Evolutionary conservation across 2,113 vertebrate genomes (phyloP).

Genomic region (Mirza zaza): DNA sequence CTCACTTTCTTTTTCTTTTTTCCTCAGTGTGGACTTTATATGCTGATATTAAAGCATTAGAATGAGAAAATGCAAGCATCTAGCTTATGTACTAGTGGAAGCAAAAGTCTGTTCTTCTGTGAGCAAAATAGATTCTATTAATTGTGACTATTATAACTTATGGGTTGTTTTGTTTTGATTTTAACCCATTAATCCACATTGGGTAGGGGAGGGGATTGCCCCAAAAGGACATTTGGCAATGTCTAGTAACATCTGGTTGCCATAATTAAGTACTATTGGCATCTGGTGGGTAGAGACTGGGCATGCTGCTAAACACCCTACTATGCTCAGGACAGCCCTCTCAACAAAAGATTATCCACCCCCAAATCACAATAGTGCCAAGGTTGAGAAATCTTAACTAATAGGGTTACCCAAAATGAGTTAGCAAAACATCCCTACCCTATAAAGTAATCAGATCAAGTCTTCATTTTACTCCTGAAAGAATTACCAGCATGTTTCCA

Average conservation of each 20-base stretch:
- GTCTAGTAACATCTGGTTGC: not conserved
- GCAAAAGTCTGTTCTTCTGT: not conserved
- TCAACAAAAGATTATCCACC: rapidly evolving
- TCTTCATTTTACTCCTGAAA: not conserved
- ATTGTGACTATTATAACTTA: not conserved
- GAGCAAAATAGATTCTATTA: not conserved
- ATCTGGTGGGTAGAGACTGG: no score
- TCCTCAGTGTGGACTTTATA: not conserved
- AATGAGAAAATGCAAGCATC: not conserved
- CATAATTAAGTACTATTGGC: rapidly evolving
- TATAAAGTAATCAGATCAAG: not conserved
- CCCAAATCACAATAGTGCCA: not conserved
- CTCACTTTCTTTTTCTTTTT: not conserved
- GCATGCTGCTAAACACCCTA: not conserved
- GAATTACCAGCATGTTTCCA: not conserved
- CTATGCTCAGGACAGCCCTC: not conserved
- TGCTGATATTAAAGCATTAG: not conserved
- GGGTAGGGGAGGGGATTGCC: rapidly evolving
- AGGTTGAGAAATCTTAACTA: not conserved
- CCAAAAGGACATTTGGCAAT: not conserved
- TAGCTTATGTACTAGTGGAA: not conserved
- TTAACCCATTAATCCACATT: not conserved
- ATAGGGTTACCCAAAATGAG: not conserved
- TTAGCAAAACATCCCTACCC: not conserved
- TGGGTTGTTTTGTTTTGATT: not conserved